Evolutionary conservation across 2,113 vertebrate species (phyloP), one percentile per base, ranked within the genome.

Genomic region (Chelonoidis abingdonii): DNA sequence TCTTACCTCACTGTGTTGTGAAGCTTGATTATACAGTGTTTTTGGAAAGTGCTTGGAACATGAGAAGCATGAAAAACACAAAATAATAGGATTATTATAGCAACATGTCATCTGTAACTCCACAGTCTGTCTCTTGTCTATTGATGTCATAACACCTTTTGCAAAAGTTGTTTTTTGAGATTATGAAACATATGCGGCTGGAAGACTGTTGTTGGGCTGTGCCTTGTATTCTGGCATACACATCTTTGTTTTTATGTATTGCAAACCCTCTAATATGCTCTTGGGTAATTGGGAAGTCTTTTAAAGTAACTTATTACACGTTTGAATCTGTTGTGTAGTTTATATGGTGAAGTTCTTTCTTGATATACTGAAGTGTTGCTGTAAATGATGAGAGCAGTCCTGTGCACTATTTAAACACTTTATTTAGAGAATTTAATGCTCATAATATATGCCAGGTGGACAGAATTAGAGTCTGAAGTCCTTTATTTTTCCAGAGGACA

Each of bases 381-480:
- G 47, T 84, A 92, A 88, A 90, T 75, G 90, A 44, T 75, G 65
- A 78, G 84, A 88, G 87, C 25, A 86, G 35, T 10, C 9, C 41
- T 80, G 57, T 93, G 79, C 41, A 41, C 10, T 76, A 65, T 75
- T 92, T 92, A 86, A 6, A 19, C 88, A 62, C 49, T 92, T 80
- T 47, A 88, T 87, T 35, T 84, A 94, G 90, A 86, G 59, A 52
- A 87, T 89, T 29, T 86, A 82, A 53, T 93, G 83, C 76, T 94
- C 81, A 86, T 95, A 85, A 86, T 31, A 65, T 87, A 94, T 92
- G 89, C 86, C 92, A 95, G 81, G 93, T 81, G 95, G 96, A 83
- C 89, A 79, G 89, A 91, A 81, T 54, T 95, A 88, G 94, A 86
- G 78, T 47, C 41, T 27, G 44, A 78, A 78, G 41, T 47, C 41